phyloP scores from a whole-genome alignment of 1,140 invertebrate species.

The Aphelinus atriplicis region DNA sequence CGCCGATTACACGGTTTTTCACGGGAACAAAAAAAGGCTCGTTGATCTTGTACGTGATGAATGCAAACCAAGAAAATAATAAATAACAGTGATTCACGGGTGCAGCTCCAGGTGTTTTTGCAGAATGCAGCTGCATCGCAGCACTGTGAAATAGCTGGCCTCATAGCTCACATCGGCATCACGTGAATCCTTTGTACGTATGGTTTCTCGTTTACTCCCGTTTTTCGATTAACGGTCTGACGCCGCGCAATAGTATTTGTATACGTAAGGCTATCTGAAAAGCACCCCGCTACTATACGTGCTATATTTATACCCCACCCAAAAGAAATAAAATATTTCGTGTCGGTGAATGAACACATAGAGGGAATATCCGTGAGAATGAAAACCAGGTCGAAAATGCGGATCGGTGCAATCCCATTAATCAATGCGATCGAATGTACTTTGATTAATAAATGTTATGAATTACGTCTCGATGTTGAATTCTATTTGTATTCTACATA shows the following conservation, averaged over 20 bases:
- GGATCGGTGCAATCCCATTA: constrained; percentile 2
- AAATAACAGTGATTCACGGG: not conserved
- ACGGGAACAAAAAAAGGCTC: constrained; percentile 5
- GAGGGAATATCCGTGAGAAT: not conserved
- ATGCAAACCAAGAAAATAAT: not conserved
- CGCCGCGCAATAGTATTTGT: not conserved
- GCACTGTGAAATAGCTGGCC: not conserved
- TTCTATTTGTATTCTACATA: not conserved
- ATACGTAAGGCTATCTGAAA: not conserved
- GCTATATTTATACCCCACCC: not conserved
- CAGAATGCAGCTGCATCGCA: not conserved
- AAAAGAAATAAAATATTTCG: not conserved
- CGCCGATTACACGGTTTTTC: constrained; percentile 37
- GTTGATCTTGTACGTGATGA: not conserved
- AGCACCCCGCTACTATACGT: not conserved
- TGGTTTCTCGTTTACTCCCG: not conserved
- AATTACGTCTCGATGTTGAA: not conserved
- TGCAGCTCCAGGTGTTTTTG: not conserved
- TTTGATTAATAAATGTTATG: not conserved
- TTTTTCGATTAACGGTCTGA: not conserved
- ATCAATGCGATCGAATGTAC: not conserved
- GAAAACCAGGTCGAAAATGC: not conserved
- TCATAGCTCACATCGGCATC: not conserved
- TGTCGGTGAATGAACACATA: not conserved
- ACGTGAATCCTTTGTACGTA: constrained; percentile 12